Conservation (phyloP, 2,797 vertebrate genomes). For the Chromis chromis region DNA sequence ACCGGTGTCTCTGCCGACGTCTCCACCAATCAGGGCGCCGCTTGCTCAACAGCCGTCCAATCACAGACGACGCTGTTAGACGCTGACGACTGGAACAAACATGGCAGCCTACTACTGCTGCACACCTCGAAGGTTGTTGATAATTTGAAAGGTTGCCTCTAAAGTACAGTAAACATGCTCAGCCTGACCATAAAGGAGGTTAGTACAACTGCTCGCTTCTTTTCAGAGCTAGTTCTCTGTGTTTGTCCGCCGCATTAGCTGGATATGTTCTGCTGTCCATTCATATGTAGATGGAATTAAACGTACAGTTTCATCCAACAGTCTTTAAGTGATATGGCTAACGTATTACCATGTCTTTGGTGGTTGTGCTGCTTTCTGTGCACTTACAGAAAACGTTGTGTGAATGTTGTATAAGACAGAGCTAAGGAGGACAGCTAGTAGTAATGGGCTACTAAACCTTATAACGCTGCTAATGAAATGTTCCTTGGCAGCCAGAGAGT, state of each 20-base stretch:
- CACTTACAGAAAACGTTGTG: no score
- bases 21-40: conserved; percentile 72
- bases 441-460: no score
- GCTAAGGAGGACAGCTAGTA: no score
- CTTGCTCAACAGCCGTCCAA: conserved; percentile 71
- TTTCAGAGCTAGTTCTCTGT: accelerated
- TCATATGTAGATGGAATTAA: no score
- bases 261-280: no score
- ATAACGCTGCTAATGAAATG: no score
- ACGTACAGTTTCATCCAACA: no score
- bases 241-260: background rate
- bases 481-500: no score
- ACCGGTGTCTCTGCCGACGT: background rate
- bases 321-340: no score
- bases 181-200: conserved; percentile 89
- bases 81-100: conserved; percentile 55
- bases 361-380: no score
- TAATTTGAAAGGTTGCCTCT: conserved; percentile 1
- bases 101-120: conserved; percentile 84
- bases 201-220: conserved; percentile 52
- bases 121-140: conserved; percentile 54
- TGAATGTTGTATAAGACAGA: no score
- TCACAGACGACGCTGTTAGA: conserved; percentile 71
- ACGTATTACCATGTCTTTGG: no score
- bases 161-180: conserved; percentile 81